A percentile compares a stretch with the other conserved stretches of the same genome.
Evolutionary conservation across 2,888 invertebrate species (phyloP).

Genomic region (Lepeophtheirus nordmannii): DNA sequence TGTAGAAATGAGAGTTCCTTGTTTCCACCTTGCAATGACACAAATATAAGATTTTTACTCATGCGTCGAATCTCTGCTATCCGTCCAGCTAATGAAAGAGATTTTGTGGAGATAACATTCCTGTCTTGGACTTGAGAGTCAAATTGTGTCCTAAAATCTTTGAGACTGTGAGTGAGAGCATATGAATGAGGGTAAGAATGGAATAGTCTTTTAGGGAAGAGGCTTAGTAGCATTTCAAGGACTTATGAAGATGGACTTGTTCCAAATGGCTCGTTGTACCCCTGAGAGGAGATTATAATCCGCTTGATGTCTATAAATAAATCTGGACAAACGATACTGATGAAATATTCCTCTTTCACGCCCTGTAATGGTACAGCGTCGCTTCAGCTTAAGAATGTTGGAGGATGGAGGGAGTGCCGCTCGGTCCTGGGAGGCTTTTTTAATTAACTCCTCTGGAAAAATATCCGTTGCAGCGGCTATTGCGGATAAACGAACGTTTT

Average conservation of each 20-base stretch:
- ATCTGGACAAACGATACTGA: constrained; percentile 11
- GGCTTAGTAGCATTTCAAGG: background rate
- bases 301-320: constrained; percentile 15
- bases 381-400: background rate
- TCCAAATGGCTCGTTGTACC: constrained; percentile 19
- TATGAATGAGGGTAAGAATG: background rate
- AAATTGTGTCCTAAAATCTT: background rate
- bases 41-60: constrained; percentile 3
- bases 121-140: background rate
- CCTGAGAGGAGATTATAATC: constrained; percentile 16
- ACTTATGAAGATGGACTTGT: background rate
- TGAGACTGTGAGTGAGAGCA: background rate
- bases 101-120: too few species aligned
- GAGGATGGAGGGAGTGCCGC: background rate
- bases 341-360: constrained; percentile 12
- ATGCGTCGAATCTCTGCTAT: constrained; percentile 2
- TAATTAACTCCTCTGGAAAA: constrained; percentile 5
- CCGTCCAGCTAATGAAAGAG: background rate
- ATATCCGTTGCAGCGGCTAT: constrained; percentile 1
- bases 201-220: too few species aligned
- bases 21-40: background rate
- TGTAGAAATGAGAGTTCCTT: background rate
- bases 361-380: constrained; percentile 15
- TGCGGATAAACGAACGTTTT: background rate
- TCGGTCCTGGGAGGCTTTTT: constrained; percentile 1